These are phyloP conservation scores for Nephrotoma flavescens DNA, from an alignment of 2,888 invertebrate genomes.

Conservation along the genomic window DNA sequence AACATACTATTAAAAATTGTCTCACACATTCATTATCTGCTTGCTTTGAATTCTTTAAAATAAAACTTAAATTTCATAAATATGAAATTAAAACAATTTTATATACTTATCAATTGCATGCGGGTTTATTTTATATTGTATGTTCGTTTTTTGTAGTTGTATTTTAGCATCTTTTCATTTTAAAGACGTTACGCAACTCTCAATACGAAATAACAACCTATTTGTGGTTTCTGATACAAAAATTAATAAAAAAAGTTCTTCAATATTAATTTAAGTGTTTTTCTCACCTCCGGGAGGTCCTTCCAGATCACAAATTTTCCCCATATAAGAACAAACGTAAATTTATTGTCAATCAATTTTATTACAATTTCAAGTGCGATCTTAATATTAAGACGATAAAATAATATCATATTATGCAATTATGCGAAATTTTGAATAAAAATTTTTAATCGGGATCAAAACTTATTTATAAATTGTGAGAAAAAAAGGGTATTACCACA, in stretches of 20 bases:
- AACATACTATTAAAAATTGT: neutral
- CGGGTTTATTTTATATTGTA: neutral
- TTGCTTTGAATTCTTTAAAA: neutral
- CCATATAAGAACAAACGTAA: neutral
- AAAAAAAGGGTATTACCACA: neutral
- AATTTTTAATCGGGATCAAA: neutral
- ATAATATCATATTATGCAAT: neutral
- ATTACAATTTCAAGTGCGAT: neutral
- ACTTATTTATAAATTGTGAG: neutral
- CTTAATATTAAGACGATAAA: neutral
- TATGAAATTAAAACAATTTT: neutral
- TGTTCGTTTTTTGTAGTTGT: neutral
- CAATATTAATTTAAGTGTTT: constrained; percentile 13
- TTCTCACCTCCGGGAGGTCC: constrained; percentile 33
- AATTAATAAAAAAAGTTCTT: neutral
- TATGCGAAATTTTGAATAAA: neutral
- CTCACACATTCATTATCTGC: neutral
- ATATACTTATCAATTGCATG: neutral
- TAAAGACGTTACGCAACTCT: neutral
- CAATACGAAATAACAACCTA: neutral
- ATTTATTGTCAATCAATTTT: neutral
- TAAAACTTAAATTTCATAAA: neutral
- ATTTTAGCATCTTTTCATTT: neutral
- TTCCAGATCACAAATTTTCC: neutral
- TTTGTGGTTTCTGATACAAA: neutral